phyloP scores from a whole-genome alignment of 2,888 invertebrate genomes.

The Nemotelus pantherinus region DNA sequence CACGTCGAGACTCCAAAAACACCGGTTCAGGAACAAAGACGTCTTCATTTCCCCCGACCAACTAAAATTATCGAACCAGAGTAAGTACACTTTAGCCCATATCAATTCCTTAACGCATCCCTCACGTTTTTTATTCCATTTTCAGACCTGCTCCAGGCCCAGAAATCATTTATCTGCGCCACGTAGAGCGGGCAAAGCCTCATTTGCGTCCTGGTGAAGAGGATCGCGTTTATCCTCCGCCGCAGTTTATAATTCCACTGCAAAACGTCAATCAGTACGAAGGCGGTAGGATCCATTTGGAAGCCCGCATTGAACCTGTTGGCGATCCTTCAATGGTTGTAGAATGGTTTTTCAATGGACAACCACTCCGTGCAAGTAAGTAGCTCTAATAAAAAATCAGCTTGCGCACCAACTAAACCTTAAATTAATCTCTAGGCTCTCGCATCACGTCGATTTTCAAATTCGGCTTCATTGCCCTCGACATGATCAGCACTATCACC shows the following conservation, averaged over 20 bases:
- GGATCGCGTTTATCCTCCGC: conserved; percentile 88
- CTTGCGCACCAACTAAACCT: neutral
- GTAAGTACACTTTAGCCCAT: conserved; percentile 68
- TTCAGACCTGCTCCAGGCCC: conserved; percentile 87
- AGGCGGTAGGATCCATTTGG: conserved; percentile 94
- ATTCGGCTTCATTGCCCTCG: conserved; percentile 96
- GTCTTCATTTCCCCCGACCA: conserved; percentile 91
- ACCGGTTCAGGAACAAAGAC: conserved; percentile 85
- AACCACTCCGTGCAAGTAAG: conserved; percentile 91
- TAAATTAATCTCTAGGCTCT: conserved; percentile 74
- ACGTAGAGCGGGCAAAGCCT: conserved; percentile 89
- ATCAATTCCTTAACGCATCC: neutral
- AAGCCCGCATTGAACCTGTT: conserved; percentile 96
- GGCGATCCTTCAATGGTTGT: conserved; percentile 96
- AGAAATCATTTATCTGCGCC: conserved; percentile 92
- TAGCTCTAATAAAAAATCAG: conserved; percentile 52
- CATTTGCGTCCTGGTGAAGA: conserved; percentile 83
- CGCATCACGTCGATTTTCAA: conserved; percentile 94
- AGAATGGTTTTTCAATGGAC: conserved; percentile 95
- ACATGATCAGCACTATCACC: conserved; percentile 84
- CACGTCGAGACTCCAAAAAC: conserved; percentile 86
- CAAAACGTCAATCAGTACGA: conserved; percentile 84
- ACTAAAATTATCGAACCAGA: conserved; percentile 95
- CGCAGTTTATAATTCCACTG: conserved; percentile 90
- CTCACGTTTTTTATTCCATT: conserved; percentile 1